Conservation (phyloP, 2,797 vertebrate species). For the Enteromius paludinosus region DNA sequence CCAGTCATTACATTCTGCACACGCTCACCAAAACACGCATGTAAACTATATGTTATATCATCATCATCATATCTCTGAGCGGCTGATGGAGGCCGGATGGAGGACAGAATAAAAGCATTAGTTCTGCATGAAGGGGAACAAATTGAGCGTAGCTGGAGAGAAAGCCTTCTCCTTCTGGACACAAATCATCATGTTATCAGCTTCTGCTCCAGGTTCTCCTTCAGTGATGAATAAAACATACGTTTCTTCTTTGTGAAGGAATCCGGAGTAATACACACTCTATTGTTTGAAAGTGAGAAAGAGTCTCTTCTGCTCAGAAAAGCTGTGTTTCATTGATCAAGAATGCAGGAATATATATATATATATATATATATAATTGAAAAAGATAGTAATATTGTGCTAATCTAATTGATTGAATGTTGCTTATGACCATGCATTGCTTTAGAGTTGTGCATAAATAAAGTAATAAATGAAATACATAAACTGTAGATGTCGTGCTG, state of each 20-base stretch:
- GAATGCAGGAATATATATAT: background rate
- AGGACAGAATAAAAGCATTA: conserved; percentile 61
- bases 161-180: conserved; percentile 33
- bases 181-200: conserved; percentile 41
- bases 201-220: conserved; percentile 22
- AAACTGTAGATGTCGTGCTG: no score
- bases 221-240: no score
- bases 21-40: conserved; percentile 27
- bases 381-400: no score
- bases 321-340: background rate
- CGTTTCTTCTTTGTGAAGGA: no score
- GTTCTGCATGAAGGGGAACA: conserved; percentile 58
- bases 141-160: conserved; percentile 54
- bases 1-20: conserved; percentile 2
- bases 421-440: no score
- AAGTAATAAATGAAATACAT: no score
- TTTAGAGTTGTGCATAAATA: no score
- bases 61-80: conserved; percentile 1
- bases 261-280: background rate
- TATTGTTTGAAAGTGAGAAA: background rate
- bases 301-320: background rate
- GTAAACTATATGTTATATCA: background rate
- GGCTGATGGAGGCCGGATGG: conserved; percentile 12
- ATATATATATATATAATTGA: no score
- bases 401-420: no score